Evolutionary conservation across 1,140 invertebrate genomes (phyloP).

Genomic region (Trichogramma pretiosum): DNA sequence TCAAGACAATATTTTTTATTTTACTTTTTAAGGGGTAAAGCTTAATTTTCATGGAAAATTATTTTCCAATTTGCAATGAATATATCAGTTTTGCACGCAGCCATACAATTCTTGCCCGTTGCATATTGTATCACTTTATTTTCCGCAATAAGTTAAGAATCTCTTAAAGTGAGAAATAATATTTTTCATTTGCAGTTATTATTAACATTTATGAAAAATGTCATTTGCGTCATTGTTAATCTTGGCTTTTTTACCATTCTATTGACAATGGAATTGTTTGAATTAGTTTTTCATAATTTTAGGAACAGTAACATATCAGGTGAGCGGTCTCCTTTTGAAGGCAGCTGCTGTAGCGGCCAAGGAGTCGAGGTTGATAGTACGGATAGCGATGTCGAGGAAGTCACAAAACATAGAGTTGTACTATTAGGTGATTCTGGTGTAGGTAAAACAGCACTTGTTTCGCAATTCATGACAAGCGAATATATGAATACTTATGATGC

Average conservation of each 20-base stretch:
- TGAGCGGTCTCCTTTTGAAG: slow-evolving; percentile 72
- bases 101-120: not conserved
- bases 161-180: no score
- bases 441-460: slow-evolving; percentile 79
- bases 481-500: slow-evolving; percentile 89
- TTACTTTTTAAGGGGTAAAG: no score
- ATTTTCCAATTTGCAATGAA: not conserved
- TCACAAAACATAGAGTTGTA: slow-evolving; percentile 69
- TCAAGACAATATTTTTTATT: no score
- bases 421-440: slow-evolving; percentile 77
- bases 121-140: no score
- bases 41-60: no score
- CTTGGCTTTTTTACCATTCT: no score
- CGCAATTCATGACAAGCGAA: slow-evolving; percentile 89
- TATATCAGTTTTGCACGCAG: not conserved
- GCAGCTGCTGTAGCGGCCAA: slow-evolving; percentile 67
- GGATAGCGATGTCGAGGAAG: slow-evolving; percentile 48
- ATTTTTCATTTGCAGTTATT: no score
- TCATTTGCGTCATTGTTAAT: no score
- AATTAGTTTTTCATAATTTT: no score
- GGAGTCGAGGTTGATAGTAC: slow-evolving; percentile 47
- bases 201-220: no score
- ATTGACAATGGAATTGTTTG: no score
- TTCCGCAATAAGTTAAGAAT: no score
- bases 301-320: slow-evolving; percentile 57